Base-by-base conservation (phyloP, 2,888 invertebrate species). In the Plagiodera versicolora region DNA sequence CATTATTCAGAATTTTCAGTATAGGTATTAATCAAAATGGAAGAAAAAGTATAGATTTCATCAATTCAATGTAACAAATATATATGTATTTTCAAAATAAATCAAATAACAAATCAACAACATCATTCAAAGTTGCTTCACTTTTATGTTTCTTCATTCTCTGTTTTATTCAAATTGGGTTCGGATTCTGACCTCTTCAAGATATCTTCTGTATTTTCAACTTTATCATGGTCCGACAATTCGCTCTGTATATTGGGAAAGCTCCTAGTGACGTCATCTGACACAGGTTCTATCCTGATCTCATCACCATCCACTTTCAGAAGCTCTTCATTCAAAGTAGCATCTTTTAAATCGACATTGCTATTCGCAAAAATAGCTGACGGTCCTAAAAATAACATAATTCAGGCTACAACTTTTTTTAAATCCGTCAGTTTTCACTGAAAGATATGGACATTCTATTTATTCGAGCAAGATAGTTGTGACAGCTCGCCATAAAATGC, bases 301-400 rank as follows among this genome's bases (percentile, higher is more conserved):
- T 75, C 73, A 24, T 79, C 78, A n/a, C 76, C 78, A 20, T 79
- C 77, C 0, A 78, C 83, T 66, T 76, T 75, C 28, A 87, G 74
- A 55, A 89, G 78, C 71, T 89, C 89, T 72, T 94, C 93, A 75
- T 92, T 93, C 10, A 94, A 82, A 56, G 89, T 90, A 5, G 91
- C 90, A 72, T 91, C 92, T 71, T 92, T 91, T 52, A 92, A 80
- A 74, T 90, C 91, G 1, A 92, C 92, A 10, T 92, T 91, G 74
- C 94, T 94, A 75, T 95, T 94, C 1, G 92, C 91, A 78, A 94
- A 91, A 63, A 94, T 87, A 1, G 91, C 89, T 8, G 90, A 88
- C 3, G 89, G 86, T 57, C 89, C 85, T 72, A 91, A 49, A 57
- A 61, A 19, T 1, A 16, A 1, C n/a, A n/a, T n/a, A n/a, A n/a